phyloP scores from a whole-genome alignment of 1,140 invertebrate species.

The Phymorhynchus buccinoides region DNA sequence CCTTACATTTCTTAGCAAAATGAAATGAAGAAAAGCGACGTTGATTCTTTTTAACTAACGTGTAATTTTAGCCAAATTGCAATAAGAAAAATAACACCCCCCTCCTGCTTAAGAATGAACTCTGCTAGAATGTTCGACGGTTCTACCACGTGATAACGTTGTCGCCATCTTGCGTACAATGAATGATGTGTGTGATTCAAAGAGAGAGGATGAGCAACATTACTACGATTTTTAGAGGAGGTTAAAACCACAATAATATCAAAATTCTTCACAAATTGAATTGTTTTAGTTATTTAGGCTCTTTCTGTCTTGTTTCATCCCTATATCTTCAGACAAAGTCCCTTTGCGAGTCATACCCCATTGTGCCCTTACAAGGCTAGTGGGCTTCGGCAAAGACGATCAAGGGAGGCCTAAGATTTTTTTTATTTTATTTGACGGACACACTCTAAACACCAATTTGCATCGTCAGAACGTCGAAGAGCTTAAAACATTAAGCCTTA shows the following conservation, averaged over 20 bases:
- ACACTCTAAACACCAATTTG: slow-evolving; percentile 32
- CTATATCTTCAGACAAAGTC: slow-evolving; percentile 37
- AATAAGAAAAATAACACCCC: neutral
- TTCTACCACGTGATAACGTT: slow-evolving; percentile 29
- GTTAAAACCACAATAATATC: slow-evolving; percentile 26
- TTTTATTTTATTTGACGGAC: slow-evolving; percentile 33
- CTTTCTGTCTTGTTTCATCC: slow-evolving; percentile 30
- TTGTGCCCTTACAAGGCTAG: slow-evolving; percentile 35
- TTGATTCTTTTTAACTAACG: neutral
- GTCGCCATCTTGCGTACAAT: slow-evolving; percentile 45
- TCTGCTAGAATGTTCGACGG: neutral
- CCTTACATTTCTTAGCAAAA: too few species aligned
- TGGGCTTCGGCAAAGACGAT: slow-evolving; percentile 36
- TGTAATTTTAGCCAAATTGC: too few species aligned
- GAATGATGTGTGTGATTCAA: slow-evolving; percentile 42
- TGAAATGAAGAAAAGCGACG: too few species aligned
- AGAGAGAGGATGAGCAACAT: slow-evolving; percentile 35
- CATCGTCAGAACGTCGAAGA: slow-evolving; percentile 40
- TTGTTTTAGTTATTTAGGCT: slow-evolving; percentile 38
- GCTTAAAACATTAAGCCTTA: slow-evolving; percentile 32
- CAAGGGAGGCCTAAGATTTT: slow-evolving; percentile 31
- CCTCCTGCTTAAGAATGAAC: neutral
- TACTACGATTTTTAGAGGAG: slow-evolving; percentile 36
- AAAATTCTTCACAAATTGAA: slow-evolving; percentile 35
- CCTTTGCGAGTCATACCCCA: slow-evolving; percentile 37